Evolutionary conservation across 92 coral and sea anemone genomes (phyloP), one percentile per base, ranked within the genome.

Genomic region (Palythoa heliodiscus): DNA sequence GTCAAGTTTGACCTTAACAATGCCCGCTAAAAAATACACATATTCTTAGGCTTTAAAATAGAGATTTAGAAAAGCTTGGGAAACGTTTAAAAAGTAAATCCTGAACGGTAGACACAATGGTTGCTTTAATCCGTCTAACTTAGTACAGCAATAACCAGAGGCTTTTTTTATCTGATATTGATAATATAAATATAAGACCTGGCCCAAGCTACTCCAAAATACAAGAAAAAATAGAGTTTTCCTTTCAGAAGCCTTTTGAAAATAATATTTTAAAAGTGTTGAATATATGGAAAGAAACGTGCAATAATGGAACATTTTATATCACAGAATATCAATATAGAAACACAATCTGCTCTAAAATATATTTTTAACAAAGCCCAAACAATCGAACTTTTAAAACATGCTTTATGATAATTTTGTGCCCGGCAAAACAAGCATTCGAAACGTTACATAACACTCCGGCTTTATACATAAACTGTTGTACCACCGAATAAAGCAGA

Each of bases 221-320:
- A 22, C 20, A 20, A 80, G 16, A 39, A 39, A 79, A 43, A 25
- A 80, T 40, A 80, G 47, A 3, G 60, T 22, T 25, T 47, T 40
- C 74, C 35, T 70, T 35, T 47, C 2, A 55, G 23, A 64, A 79
- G 40, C 73, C 57, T 29, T 25, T 47, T 80, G 24, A 80, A 47
- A 47, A 29, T 16, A 80, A 19, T 61, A n/a, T 40, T 61, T 60
- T 61, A 22, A n/a, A 61, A 24, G 13, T 7, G 16, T 13, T 12
- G 74, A 64, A 67, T 63, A 74, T 80, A 80, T 64, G 84, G 84
- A 80, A 67, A 80, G 74, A 13, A 70, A 16, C 39, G 25, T 22
- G 74, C 39, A 80, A 37, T 55, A 66, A 54, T 54, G 81, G 43
- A 25, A 58, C 53, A 67, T 80, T 80, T 66, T 17, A 50, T 80